phyloP scores from a whole-genome alignment of 2,113 vertebrate species.

The Chaetodon auriga region DNA sequence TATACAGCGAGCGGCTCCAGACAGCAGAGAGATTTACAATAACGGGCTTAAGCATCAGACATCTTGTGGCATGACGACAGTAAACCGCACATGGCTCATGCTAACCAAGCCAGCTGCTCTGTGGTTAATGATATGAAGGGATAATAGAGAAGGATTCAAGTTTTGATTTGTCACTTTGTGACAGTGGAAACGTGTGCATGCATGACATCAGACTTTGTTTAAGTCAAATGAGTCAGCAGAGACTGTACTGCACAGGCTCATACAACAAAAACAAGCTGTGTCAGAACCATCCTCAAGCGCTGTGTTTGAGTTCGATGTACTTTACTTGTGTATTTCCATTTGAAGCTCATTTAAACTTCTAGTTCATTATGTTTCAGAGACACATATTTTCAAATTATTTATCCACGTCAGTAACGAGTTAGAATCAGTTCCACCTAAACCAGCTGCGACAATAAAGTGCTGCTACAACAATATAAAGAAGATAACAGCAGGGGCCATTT shows the following conservation, averaged over 20 bases:
- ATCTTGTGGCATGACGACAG: constrained; percentile 16
- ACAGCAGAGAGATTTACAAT: background rate
- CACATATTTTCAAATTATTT: no score
- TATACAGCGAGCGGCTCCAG: background rate
- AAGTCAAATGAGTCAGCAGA: constrained; percentile 7
- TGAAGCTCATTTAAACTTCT: no score
- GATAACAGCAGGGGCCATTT: no score
- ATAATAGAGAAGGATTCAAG: constrained; percentile 3
- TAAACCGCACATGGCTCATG: constrained; percentile 1
- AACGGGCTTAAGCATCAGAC: background rate
- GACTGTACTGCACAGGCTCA: background rate
- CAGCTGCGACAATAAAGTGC: no score
- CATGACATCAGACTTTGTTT: constrained; percentile 1
- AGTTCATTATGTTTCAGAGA: no score
- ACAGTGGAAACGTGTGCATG: background rate
- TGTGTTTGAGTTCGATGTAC: no score
- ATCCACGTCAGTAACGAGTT: no score
- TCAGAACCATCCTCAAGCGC: no score
- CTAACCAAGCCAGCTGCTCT: background rate
- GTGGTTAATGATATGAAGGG: background rate
- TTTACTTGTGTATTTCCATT: no score
- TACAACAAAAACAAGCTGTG: background rate
- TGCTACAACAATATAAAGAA: no score
- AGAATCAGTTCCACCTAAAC: no score
- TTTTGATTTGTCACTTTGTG: constrained; percentile 10